Conservation (phyloP, 2,113 vertebrate species). For the Suncus etruscus region DNA sequence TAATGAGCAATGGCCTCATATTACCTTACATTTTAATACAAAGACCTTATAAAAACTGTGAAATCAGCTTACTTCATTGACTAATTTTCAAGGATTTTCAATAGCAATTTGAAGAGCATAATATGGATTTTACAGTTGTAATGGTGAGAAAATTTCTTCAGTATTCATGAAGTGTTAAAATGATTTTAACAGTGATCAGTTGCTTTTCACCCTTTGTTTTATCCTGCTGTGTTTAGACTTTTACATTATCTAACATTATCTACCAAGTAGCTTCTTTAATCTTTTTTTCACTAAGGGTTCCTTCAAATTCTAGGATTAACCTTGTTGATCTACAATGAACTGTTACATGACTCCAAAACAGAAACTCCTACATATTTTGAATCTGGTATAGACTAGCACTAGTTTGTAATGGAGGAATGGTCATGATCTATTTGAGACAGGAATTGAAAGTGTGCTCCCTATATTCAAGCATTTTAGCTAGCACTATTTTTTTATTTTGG, state of each 20-base stretch:
- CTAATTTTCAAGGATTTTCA: constrained; percentile 43
- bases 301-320: constrained; percentile 51
- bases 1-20: not conserved
- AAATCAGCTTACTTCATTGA: constrained; percentile 40
- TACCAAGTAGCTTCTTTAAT: constrained; percentile 19
- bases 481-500: not conserved
- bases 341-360: constrained; percentile 23
- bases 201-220: constrained; percentile 57
- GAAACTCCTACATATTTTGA: not conserved
- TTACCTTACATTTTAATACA: not conserved
- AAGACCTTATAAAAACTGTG: constrained; percentile 6
- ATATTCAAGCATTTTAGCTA: not conserved
- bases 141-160: constrained; percentile 22
- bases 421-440: constrained; percentile 25
- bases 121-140: constrained; percentile 48
- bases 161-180: constrained; percentile 45
- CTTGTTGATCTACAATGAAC: not conserved
- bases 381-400: constrained; percentile 20
- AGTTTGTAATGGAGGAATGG: constrained; percentile 30
- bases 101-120: constrained; percentile 15
- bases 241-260: constrained; percentile 51
- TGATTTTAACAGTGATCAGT: constrained; percentile 7
- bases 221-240: constrained; percentile 27
- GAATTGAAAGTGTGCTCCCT: constrained; percentile 7
- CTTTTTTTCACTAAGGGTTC: constrained; percentile 56